Evolutionary conservation across 2,888 invertebrate species (phyloP), one percentile per base, ranked within the genome.

Genomic region (Nebria salina): DNA sequence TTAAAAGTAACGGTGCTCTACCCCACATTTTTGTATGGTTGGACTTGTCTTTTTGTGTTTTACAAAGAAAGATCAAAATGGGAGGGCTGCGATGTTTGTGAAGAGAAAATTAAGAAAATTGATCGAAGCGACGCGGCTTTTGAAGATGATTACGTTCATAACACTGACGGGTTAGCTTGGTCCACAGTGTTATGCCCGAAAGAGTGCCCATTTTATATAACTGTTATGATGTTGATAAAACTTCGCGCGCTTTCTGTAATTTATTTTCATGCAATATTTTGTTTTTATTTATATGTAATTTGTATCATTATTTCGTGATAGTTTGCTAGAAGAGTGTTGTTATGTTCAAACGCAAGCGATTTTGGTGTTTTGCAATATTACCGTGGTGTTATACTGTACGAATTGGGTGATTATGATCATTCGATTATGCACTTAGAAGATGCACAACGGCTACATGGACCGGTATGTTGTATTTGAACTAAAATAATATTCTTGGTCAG

Each of bases 11-110:
- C 87, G 65, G 83, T 86, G 0, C 83, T 85, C 42, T 83, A 86
- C 82, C 86, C 87, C 1, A 83, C 83, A 65, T 89, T 88, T 87
- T 72, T 86, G 2, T 87, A 88, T 86, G 86, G 86, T 43, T 89
- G 89, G 89, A 86, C 86, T 7, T 83, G 86, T 7, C 83, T 89
- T 8, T 87, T 87, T 77, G 70, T 88, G 68, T 88, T 87, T 83
- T 88, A 88, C 82, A 82, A 85, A 80, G 84, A 85, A 79, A 84
- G 82, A n/a, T 83, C 84, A 1, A 86, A 86, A 77, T 74, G 76
- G 20, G 87, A 86, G 82, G 88, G 88, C 9, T 86, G 86, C 84
- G 88, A 87, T 77, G 84, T 86, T 75, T 85, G 86, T 1, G 77
- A 85, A 77, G 87, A 86, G 78, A 88, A 86, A 86, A 86, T 85